Evolutionary conservation across 2,888 invertebrate genomes (phyloP), one percentile per base, ranked within the genome.

Genomic region (Pediacus dermestoides): DNA sequence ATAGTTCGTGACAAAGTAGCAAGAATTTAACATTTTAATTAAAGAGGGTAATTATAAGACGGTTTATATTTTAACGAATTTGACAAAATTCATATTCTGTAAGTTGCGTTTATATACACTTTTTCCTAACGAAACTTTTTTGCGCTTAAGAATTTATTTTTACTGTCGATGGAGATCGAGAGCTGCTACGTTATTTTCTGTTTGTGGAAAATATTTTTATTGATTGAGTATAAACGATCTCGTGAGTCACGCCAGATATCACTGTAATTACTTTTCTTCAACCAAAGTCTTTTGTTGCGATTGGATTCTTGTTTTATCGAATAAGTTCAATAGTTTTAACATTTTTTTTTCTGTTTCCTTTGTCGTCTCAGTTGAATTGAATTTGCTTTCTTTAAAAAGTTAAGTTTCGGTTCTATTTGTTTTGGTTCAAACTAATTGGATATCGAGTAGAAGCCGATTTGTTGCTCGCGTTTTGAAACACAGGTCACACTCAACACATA

Each of bases 321-420:
- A 46, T 42, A 38, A 50, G 46, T 50, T 50, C 48, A 40, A 48
- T 50, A 42, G 42, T 45, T 47, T 34, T 40, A 44, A 22, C 33
- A 34, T 34, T 50, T 48, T 41, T 40, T 45, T 37, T 43, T n/a
- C 42, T 48, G 35, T 39, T 41, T 39, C 41, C 37, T 41, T 44
- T 44, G 35, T 39, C 32, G 23, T 39, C 34, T 42, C 33, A 37
- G 33, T 27, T 34, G 42, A 42, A 42, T 42, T 42, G 42, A 32
- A 42, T 37, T 35, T 40, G 32, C 32, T 42, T 42, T 36, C 37
- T 37, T 41, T 28, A 21, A 35, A 41, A 41, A 41, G 42, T 42
- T 33, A 37, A 37, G 32, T 37, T 42, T 32, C 26, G 33, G 42
- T 41, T n/a, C 33, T 36, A 33, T 41, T 36, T 41, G 37, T 42